Percentiles rank a stretch among this genome's conserved stretches.
phyloP scores from a whole-genome alignment of 1,140 invertebrate species.

The Drosophila cardini region DNA sequence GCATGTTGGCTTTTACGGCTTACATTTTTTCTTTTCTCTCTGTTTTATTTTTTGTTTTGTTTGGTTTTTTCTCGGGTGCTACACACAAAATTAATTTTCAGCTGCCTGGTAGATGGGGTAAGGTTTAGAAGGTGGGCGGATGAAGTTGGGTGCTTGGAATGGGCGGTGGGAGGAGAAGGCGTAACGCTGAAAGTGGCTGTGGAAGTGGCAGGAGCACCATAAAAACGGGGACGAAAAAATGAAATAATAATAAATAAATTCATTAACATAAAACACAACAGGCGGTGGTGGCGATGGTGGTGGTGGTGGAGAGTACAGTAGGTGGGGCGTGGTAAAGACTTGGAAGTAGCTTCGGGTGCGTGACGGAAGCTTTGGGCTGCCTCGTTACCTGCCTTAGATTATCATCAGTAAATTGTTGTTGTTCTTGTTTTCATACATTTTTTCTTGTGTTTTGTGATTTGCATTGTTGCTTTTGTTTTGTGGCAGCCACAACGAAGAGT shows the following conservation, averaged over 20 bases:
- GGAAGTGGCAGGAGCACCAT: slow-evolving; percentile 20
- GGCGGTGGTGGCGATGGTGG: not conserved
- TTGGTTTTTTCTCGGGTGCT: slow-evolving; percentile 40
- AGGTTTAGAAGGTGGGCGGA: not conserved
- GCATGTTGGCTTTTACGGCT: slow-evolving; percentile 65
- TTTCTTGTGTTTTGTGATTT: slow-evolving; percentile 55
- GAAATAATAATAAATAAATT: slow-evolving; percentile 82
- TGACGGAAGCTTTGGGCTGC: slow-evolving; percentile 56
- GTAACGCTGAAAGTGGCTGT: slow-evolving; percentile 12
- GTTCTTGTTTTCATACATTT: not conserved
- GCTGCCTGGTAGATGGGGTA: slow-evolving; percentile 13
- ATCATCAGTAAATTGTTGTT: slow-evolving; percentile 74
- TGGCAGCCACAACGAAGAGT: slow-evolving; percentile 41
- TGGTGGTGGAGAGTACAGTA: not conserved
- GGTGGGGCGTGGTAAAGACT: not conserved
- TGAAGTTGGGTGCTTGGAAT: not conserved
- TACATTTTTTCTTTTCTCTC: slow-evolving; percentile 25
- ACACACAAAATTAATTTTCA: slow-evolving; percentile 69
- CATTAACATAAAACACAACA: slow-evolving; percentile 77
- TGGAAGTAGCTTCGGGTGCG: slow-evolving; percentile 45
- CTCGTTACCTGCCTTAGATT: slow-evolving; percentile 75
- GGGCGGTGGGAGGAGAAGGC: slow-evolving; percentile 9
- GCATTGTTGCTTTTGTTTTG: slow-evolving; percentile 44
- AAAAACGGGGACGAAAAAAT: slow-evolving; percentile 51
- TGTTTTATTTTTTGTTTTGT: slow-evolving; percentile 3